Conservation (phyloP, 1,140 invertebrate genomes). For the Diorhabda carinulata region DNA sequence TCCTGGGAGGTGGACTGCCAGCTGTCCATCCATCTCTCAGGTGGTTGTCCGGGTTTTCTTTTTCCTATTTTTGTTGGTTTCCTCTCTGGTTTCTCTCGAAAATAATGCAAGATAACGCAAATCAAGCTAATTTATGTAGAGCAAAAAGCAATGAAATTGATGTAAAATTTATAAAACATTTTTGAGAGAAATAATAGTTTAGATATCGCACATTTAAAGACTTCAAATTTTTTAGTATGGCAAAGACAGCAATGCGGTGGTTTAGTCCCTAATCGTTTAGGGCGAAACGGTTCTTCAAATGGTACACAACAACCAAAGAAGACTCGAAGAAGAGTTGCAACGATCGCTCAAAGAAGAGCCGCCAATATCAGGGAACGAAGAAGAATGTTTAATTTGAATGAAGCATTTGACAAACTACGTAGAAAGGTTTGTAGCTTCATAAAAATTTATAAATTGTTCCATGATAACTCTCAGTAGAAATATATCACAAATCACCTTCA, state of each 20-base stretch:
- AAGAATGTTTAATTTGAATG: conserved; percentile 96
- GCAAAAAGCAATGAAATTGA: background rate
- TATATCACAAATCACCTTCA: no score
- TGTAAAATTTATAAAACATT: conserved; percentile 8
- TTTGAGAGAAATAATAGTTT: background rate
- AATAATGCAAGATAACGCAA: no score
- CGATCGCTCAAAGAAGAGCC: conserved; percentile 82
- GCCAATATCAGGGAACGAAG: conserved; percentile 92
- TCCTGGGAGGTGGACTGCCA: no score
- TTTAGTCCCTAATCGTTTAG: conserved; percentile 42
- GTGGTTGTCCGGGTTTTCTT: no score
- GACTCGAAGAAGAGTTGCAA: conserved; percentile 80
- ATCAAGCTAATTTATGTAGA: no score
- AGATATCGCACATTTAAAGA: background rate
- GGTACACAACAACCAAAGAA: conserved; percentile 60
- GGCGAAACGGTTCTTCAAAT: conserved; percentile 34
- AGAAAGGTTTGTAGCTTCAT: conserved; percentile 60
- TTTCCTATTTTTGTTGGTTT: no score
- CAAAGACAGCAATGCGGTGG: conserved; percentile 50
- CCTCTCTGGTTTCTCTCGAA: no score
- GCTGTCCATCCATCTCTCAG: no score
- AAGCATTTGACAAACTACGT: conserved; percentile 90
- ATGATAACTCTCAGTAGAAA: no score
- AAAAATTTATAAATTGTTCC: no score
- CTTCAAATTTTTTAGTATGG: conserved; percentile 36